Percentiles rank a stretch among this genome's conserved stretches.
Evolutionary conservation across 2,888 invertebrate species (phyloP).

Genomic region (Bembecia ichneumoniformis): DNA sequence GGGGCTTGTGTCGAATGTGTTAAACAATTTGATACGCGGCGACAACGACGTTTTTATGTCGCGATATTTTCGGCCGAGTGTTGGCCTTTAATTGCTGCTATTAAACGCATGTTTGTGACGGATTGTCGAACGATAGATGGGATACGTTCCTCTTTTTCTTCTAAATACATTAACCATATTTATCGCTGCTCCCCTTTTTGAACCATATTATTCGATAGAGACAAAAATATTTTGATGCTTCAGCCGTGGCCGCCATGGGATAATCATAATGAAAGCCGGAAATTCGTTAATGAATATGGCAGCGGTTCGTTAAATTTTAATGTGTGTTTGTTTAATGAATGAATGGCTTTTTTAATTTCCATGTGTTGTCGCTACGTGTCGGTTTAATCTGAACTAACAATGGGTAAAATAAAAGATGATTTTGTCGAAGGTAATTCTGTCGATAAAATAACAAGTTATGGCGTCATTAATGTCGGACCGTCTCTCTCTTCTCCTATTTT

Average conservation of each 20-base stretch:
- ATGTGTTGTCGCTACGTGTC: constrained; percentile 39
- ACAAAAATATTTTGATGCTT: constrained; percentile 20
- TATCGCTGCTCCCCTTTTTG: constrained; percentile 9
- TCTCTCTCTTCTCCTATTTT: constrained; percentile 45
- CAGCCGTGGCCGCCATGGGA: constrained; percentile 33
- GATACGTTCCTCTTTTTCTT: constrained; percentile 1
- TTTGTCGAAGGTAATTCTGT: background rate
- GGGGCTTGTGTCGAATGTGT: constrained; percentile 43
- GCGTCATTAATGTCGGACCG: constrained; percentile 20
- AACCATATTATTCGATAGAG: constrained; percentile 23
- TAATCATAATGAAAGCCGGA: constrained; percentile 59
- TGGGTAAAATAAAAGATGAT: background rate
- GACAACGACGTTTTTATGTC: constrained; percentile 59
- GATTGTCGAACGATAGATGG: constrained; percentile 54
- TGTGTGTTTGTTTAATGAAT: constrained; percentile 65
- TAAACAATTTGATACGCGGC: constrained; percentile 64
- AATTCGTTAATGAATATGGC: constrained; percentile 66
- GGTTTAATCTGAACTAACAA: background rate
- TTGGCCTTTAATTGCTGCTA: constrained; percentile 60
- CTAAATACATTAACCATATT: constrained; percentile 6
- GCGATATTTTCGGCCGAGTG: constrained; percentile 57
- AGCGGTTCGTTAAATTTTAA: constrained; percentile 66
- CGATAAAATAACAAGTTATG: background rate
- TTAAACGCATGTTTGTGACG: constrained; percentile 58
- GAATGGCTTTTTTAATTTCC: constrained; percentile 62